Base-by-base conservation (phyloP, 23 tunicate genomes). In the Styela clava region DNA sequence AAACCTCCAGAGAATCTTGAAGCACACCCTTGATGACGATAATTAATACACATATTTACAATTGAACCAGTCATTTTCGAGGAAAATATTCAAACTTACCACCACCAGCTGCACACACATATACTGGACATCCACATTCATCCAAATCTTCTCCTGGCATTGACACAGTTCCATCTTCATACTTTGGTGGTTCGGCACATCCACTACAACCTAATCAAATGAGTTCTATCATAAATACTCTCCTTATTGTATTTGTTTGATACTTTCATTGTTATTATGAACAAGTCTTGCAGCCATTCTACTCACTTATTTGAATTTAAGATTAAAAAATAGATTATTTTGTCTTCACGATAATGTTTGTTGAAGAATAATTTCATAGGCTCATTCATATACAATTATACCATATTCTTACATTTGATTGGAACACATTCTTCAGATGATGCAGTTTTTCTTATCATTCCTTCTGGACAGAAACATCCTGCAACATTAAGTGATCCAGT, bases 401-500 rank as follows among this genome's bases (percentile, higher is more conserved):
- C 3, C n/a, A 69, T 22, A 70, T n/a, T 23, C 89, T 85, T 51
- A 85, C 89, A 85, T 69, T 85, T 72, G 24, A 78, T 25, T 30
- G 84, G 89, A 35, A 85, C 34, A 37, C 89, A 85, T 33, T 85
- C 71, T 24, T 69, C 73, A 27, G 89, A 85, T 3, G 22, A 68
- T 0, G 79, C 89, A 7, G 89, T 32, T 52, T 69, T 69, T 1
- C 89, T 44, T 16, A 85, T 82, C 63, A 34, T 51, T 28, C 89
- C 89, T 37, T 85, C 84, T 1, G 89, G 89, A 27, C 89, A 85
- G 89, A 85, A 85, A 36, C 89, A 85, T 32, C 89, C 89, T 35
- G 79, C 89, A 9, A 85, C 89, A 3, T 63, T 69, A 35, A 85
- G 31, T 44, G 81, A 76, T 2, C 84, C 89, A 51, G 84, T 82